A percentile compares a stretch with the other conserved stretches of the same genome.
phyloP scores from a whole-genome alignment of 2,113 vertebrate genomes.

The Ictidomys tridecemlineatus region DNA sequence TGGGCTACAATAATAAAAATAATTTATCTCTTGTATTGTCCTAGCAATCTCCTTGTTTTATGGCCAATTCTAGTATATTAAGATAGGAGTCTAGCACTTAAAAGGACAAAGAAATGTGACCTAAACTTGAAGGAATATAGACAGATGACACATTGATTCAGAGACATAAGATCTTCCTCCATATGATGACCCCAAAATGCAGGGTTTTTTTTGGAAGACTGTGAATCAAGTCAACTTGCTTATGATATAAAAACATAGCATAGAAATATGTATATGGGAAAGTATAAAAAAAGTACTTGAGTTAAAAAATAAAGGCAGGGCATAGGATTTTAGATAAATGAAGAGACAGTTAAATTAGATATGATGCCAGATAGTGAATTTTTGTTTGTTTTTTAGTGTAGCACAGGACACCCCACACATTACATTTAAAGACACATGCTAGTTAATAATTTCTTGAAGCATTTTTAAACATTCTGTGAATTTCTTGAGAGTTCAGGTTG shows the following conservation, averaged over 20 bases:
- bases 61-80: conserved; percentile 63
- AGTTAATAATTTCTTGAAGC: not conserved
- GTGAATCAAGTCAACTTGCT: not conserved
- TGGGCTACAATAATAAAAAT: conserved; percentile 56
- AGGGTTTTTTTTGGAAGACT: not conserved
- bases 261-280: not conserved
- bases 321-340: not conserved
- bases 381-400: too few species aligned
- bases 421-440: not conserved
- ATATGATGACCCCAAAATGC: not conserved
- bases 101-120: conserved; percentile 65
- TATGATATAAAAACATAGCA: not conserved
- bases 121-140: conserved; percentile 47
- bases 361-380: too few species aligned
- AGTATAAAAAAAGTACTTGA: not conserved
- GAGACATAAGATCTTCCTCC: not conserved
- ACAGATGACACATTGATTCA: conserved; percentile 54
- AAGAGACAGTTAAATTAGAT: too few species aligned
- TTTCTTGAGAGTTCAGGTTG: not conserved
- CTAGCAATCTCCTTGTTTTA: conserved; percentile 68
- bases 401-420: not conserved
- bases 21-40: not conserved
- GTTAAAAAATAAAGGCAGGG: not conserved
- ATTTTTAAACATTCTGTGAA: conserved; percentile 19
- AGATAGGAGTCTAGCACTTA: conserved; percentile 76